Conservation (phyloP, 2,113 vertebrate species). For the Lathamus discolor region DNA sequence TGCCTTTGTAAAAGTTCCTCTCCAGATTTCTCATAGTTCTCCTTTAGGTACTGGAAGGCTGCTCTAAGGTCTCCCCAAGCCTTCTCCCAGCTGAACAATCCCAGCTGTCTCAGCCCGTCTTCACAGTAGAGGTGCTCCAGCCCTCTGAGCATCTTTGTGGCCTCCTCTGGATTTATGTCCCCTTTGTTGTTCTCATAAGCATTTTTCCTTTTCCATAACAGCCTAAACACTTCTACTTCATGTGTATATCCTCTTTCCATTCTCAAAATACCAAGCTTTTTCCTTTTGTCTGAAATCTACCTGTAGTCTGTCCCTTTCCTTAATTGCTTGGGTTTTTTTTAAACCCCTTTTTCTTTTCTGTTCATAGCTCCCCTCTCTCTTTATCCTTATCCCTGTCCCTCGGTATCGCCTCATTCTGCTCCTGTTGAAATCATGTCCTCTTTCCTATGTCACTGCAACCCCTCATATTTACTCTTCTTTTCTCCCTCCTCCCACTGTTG, state of each 20-base stretch:
- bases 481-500: not conserved
- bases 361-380: not conserved
- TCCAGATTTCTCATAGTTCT: not conserved
- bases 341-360: not conserved
- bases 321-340: not conserved
- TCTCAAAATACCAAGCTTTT: not conserved
- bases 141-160: not conserved
- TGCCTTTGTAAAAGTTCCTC: not conserved
- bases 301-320: not conserved
- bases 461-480: not conserved
- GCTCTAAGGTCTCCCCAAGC: not conserved
- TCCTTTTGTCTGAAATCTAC: not conserved
- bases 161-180: not conserved
- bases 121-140: not conserved
- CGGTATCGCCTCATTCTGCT: not conserved
- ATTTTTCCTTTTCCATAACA: not conserved
- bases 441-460: not conserved
- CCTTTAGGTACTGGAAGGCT: not conserved
- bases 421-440: accelerated
- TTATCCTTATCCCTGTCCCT: not conserved
- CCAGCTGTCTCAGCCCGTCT: not conserved
- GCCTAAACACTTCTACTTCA: too few species aligned
- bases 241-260: not conserved
- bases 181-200: not conserved
- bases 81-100: not conserved